Evolutionary conservation across 2,888 invertebrate species (phyloP), one percentile per base, ranked within the genome.

Genomic region (Syrista parreyssii): DNA sequence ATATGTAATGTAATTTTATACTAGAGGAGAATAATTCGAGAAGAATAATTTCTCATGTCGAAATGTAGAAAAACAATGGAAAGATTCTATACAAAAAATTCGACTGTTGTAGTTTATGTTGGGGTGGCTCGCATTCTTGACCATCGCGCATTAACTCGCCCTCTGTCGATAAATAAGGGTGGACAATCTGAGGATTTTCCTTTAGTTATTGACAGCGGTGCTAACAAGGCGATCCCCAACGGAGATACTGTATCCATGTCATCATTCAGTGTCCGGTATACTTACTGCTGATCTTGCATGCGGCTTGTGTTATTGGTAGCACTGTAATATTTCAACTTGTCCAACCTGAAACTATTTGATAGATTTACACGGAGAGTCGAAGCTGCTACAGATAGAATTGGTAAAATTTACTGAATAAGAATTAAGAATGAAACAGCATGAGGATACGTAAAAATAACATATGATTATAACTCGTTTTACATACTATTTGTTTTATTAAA

Each of bases 151-250:
- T 23, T 55, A 55, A 55, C 55, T 55, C 30, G 12, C 30, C 34
- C 68, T 75, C 68, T 35, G 69, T 36, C 40, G 40, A 36, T 76
- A 55, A 76, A 73, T 73, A 40, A 68, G 15, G 35, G 33, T 33
- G 12, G 33, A 30, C 12, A 34, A 74, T 33, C 72, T 33, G 55
- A 76, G 40, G 23, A 76, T 55, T 68, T 75, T 75, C 55, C 55
- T 55, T 31, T 31, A 31, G 30, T 75, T 75, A 72, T 72, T 68
- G 78, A 75, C 75, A 75, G 78, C 73, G 23, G 30, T 72, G 68
- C 78, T 78, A 78, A 78, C 78, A 68, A 78, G 75, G 75, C 36
- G 78, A 78, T 78, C 23, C 72, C 35, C 12, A 35, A 55, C 30
- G 30, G 34, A 78, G 78, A 78, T 78, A 78, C 75, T 35, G 72